Evolutionary conservation across 2,113 vertebrate genomes (phyloP).

Genomic region (Phaetusa simplex): DNA sequence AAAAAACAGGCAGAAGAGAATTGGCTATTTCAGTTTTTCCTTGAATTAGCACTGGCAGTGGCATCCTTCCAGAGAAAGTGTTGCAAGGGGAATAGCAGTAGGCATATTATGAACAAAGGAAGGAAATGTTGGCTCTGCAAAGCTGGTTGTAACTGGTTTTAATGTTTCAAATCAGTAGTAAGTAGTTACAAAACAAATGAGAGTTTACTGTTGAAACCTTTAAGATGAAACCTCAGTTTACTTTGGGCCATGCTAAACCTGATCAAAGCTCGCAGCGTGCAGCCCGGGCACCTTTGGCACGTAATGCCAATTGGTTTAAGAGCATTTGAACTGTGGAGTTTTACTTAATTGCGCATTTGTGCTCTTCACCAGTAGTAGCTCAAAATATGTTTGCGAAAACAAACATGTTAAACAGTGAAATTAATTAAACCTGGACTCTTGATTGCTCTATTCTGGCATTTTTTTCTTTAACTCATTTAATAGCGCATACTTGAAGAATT

Average conservation of each 20-base stretch:
- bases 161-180: conserved; percentile 33
- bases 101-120: conserved; percentile 42
- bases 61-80: conserved; percentile 56
- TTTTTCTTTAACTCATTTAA: not conserved
- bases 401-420: not conserved
- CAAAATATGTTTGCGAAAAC: not conserved
- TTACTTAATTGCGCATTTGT: not conserved
- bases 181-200: conserved; percentile 38
- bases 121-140: conserved; percentile 20
- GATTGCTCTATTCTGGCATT: conserved; percentile 15
- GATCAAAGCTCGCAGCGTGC: not conserved
- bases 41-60: conserved; percentile 47
- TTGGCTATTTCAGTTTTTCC: conserved; percentile 5
- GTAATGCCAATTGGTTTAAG: not conserved
- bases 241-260: not conserved
- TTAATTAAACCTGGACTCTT: conserved; percentile 22
- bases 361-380: not conserved
- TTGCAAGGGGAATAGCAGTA: conserved; percentile 43
- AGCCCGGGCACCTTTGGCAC: not conserved
- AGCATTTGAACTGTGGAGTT: not conserved
- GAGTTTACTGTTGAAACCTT: conserved; percentile 44
- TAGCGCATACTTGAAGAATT: not conserved
- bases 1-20: conserved; percentile 32
- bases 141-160: conserved; percentile 39
- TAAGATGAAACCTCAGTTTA: conserved; percentile 53